Percentiles rank a stretch among this genome's conserved stretches.
phyloP scores from a whole-genome alignment of 2,797 vertebrate genomes.

The Nasua narica region DNA sequence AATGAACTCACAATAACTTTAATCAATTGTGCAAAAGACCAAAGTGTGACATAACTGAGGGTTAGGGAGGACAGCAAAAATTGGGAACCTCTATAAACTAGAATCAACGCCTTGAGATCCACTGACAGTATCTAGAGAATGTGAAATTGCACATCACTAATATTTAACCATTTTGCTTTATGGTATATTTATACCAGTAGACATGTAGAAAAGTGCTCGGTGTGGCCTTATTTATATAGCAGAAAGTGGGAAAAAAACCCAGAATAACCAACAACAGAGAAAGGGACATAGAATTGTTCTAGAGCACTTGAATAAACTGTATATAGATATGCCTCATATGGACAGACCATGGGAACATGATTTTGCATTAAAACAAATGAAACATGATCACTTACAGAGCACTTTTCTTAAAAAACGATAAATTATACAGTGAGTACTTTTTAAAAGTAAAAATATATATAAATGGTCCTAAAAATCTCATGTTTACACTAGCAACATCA shows the following conservation, averaged over 20 bases:
- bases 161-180: neutral
- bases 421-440: neutral
- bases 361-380: neutral
- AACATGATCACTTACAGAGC: neutral
- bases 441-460: neutral
- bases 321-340: neutral
- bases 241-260: neutral
- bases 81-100: neutral
- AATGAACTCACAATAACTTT: neutral
- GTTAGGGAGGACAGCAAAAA: neutral
- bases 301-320: neutral
- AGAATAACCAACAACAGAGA: neutral
- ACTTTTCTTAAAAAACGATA: neutral
- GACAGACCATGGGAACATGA: neutral
- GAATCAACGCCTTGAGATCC: neutral
- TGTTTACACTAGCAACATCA: neutral
- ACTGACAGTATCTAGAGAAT: neutral
- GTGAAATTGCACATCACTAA: neutral
- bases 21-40: neutral
- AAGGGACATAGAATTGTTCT: neutral
- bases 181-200: neutral
- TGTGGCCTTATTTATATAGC: neutral
- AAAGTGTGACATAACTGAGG: neutral
- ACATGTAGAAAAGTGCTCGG: neutral
- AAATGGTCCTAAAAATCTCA: neutral